Conservation (phyloP, 1,140 invertebrate species). For the Babylonia areolata region DNA sequence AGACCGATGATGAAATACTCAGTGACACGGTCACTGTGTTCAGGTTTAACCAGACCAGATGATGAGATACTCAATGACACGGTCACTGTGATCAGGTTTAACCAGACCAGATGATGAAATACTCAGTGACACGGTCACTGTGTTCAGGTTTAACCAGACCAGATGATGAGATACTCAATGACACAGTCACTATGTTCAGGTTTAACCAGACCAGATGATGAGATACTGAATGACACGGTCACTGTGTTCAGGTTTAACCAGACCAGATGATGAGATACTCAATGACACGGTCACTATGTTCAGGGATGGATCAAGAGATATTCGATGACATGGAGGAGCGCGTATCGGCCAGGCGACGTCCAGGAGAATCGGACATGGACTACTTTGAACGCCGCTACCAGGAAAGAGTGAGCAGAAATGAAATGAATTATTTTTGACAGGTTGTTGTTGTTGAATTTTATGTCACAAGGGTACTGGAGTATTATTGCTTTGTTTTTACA, state of each 20-base stretch:
- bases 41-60: too few relatives aligned
- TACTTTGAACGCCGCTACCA: constrained; percentile 75
- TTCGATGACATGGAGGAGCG: constrained; percentile 70
- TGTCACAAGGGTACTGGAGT: neutral
- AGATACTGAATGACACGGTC: neutral
- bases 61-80: neutral
- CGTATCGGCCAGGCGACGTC: constrained; percentile 67
- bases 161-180: neutral
- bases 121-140: neutral
- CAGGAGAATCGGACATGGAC: constrained; percentile 75
- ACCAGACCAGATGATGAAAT: too few relatives aligned
- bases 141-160: neutral
- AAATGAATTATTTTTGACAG: neutral
- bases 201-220: too few relatives aligned
- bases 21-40: neutral
- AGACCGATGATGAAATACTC: neutral
- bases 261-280: too few relatives aligned
- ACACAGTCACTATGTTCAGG: neutral
- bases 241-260: constrained; percentile 29
- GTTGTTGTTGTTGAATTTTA: neutral
- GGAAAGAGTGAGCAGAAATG: constrained; percentile 65
- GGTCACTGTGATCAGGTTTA: neutral
- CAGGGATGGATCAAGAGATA: constrained; percentile 53
- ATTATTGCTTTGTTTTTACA: neutral
- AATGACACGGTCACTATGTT: neutral